These are phyloP conservation scores for Mobula birostris DNA, from an alignment of 2,113 vertebrate genomes.

Conservation along the genomic window DNA sequence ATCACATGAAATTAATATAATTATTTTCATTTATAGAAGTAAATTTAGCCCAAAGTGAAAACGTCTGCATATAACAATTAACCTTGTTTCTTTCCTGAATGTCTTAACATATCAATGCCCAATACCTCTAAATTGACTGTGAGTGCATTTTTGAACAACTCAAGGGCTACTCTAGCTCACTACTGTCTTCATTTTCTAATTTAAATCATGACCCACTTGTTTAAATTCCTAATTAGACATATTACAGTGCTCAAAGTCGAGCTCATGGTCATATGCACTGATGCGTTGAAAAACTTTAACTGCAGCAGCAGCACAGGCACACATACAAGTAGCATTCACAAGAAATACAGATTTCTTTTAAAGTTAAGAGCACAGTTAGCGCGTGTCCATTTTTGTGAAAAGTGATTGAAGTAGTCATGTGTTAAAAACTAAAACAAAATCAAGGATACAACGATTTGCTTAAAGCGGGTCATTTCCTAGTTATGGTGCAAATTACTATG, in stretches of 20 bases:
- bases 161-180: background rate
- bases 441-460: no score
- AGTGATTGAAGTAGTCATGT: no score
- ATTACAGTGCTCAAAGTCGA: background rate
- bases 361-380: no score
- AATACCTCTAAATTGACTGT: background rate
- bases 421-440: no score
- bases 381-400: no score
- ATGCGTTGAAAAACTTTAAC: no score
- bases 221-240: background rate
- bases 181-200: background rate
- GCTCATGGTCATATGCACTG: no score
- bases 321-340: no score
- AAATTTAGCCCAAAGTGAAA: background rate
- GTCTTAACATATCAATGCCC: background rate
- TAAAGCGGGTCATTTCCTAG: background rate
- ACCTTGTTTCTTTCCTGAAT: background rate
- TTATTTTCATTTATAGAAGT: no score
- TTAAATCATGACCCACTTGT: background rate
- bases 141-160: background rate
- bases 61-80: background rate
- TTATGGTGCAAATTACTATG: background rate
- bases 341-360: no score
- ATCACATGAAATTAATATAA: no score
- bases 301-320: no score